These are phyloP conservation scores for Anoplolepis gracilipes DNA, from an alignment of 1,140 invertebrate genomes.

Conservation along the genomic window DNA sequence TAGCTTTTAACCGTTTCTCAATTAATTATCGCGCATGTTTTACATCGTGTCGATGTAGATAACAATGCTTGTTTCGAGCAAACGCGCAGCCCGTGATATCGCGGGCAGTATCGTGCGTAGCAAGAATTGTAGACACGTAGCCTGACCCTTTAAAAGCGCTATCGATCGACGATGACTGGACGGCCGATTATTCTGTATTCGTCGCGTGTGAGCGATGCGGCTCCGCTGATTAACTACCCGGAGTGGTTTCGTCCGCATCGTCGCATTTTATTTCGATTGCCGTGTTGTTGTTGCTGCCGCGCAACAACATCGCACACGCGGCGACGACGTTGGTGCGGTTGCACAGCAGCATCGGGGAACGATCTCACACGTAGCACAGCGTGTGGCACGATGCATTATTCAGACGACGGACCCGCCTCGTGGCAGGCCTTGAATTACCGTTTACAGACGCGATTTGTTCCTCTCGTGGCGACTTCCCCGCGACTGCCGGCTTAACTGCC, in stretches of 20 bases:
- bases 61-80: neutral
- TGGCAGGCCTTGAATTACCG: slow-evolving; percentile 54
- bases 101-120: neutral
- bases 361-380: slow-evolving; percentile 43
- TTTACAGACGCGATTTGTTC: slow-evolving; percentile 61
- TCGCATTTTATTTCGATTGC: slow-evolving; percentile 58
- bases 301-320: slow-evolving; percentile 12
- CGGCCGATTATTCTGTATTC: slow-evolving; percentile 53
- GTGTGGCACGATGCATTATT: slow-evolving; percentile 62
- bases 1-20: slow-evolving; percentile 25
- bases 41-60: slow-evolving; percentile 25
- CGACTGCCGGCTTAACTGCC: slow-evolving; percentile 55
- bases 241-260: slow-evolving; percentile 41
- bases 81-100: neutral
- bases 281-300: slow-evolving; percentile 19
- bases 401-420: slow-evolving; percentile 47
- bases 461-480: slow-evolving; percentile 46
- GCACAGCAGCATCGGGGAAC: slow-evolving; percentile 34
- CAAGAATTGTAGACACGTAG: slow-evolving; percentile 33
- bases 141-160: slow-evolving; percentile 24
- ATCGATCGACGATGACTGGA: slow-evolving; percentile 56
- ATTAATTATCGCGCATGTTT: slow-evolving; percentile 27
- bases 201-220: slow-evolving; percentile 51
- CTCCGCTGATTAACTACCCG: slow-evolving; percentile 47
- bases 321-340: neutral